Conservation (phyloP, 2,113 vertebrate genomes). For the Ardeotis arabs region DNA sequence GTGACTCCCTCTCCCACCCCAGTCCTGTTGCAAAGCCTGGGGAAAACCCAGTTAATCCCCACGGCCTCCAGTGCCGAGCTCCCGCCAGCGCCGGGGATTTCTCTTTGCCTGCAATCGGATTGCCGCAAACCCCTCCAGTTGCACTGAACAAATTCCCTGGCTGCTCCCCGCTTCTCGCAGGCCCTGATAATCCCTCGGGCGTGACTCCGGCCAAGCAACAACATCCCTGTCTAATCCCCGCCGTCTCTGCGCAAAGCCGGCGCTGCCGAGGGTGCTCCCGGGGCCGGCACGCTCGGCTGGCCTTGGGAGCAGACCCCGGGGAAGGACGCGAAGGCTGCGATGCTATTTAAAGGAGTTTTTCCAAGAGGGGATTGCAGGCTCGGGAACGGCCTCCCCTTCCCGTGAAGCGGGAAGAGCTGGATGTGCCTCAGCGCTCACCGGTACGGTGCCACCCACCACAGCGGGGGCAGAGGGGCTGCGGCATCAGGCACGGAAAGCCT, state of each 20-base stretch:
- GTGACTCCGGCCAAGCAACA: not conserved
- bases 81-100: not conserved
- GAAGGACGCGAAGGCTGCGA: not conserved
- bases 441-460: not conserved
- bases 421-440: not conserved
- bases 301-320: not conserved
- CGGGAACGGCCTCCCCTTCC: not conserved
- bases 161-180: not conserved
- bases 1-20: not conserved
- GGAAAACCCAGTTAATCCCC: conserved; percentile 35
- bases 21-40: not conserved
- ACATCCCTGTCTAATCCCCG: not conserved
- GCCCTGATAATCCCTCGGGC: not conserved
- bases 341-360: not conserved
- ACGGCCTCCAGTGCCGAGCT: not conserved
- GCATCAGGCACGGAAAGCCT: fast-evolving
- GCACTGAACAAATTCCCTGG: conserved; percentile 5
- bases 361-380: not conserved
- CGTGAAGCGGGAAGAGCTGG: not conserved
- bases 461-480: not conserved
- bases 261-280: not conserved
- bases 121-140: not conserved
- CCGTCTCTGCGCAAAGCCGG: not conserved
- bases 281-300: not conserved
- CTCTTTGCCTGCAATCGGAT: conserved; percentile 5